A percentile compares a stretch with the other conserved stretches of the same genome.
Conservation (phyloP, 2,888 invertebrate genomes). For the Acrobasis repandana region DNA sequence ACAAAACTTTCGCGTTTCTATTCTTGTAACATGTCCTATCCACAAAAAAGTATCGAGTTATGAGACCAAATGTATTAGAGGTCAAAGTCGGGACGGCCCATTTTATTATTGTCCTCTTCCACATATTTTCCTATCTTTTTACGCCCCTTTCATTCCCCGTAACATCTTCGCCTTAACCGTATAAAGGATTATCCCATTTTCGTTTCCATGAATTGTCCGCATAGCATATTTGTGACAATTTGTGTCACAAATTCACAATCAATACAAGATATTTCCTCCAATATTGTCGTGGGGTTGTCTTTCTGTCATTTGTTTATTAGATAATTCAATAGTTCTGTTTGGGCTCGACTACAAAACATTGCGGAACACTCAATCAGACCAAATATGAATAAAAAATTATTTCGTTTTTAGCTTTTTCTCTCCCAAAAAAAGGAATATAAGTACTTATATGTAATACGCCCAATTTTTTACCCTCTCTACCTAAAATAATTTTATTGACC, state of each 20-base stretch:
- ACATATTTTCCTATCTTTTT: constrained; percentile 14
- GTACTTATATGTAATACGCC: no score
- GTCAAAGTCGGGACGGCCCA: constrained; percentile 10
- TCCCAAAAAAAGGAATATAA: no score
- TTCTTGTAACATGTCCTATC: not conserved
- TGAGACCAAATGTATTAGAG: constrained; percentile 1
- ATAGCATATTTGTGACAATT: constrained; percentile 6
- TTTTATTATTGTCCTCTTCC: constrained; percentile 9
- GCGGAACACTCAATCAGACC: no score
- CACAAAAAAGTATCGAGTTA: not conserved
- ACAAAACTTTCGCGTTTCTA: no score
- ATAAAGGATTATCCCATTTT: constrained; percentile 3
- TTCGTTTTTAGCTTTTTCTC: no score
- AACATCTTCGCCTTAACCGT: constrained; percentile 16
- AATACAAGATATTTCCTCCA: not conserved
- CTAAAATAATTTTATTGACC: no score
- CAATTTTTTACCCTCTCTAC: no score
- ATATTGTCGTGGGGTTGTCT: not conserved
- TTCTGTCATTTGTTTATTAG: no score
- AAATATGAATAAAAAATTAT: no score
- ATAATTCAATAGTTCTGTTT: no score
- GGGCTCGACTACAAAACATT: no score
- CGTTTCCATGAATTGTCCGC: not conserved
- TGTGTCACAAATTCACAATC: not conserved
- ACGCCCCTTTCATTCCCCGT: not conserved